These are phyloP conservation scores for Drosophila mulleri DNA, from an alignment of 2,888 invertebrate species.

Conservation along the genomic window DNA sequence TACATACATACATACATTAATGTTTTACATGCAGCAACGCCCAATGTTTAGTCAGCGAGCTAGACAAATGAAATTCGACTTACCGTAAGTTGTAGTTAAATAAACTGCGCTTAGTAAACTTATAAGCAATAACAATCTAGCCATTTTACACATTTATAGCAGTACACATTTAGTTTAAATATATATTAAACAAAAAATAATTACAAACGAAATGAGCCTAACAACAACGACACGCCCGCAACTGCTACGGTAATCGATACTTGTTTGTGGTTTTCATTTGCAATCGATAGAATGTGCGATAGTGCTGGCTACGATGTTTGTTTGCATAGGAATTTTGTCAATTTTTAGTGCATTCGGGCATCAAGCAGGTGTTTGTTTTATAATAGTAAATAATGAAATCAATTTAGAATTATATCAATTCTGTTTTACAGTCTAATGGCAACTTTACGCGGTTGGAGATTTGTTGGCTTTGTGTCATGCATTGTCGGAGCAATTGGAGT, in stretches of 20 bases:
- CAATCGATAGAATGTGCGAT: conserved; percentile 14
- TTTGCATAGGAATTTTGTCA: background rate
- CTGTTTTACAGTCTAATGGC: conserved; percentile 69
- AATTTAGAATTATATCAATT: conserved; percentile 24
- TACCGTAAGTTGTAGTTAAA: conserved; percentile 43
- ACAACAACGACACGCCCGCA: conserved; percentile 69
- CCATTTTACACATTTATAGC: conserved; percentile 46
- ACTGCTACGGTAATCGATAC: conserved; percentile 25
- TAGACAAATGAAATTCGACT: conserved; percentile 23
- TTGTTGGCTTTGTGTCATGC: conserved; percentile 86
- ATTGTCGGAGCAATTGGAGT: conserved; percentile 86
- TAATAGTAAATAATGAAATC: conserved; percentile 26
- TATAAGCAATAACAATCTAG: conserved; percentile 35
- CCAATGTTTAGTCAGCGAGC: conserved; percentile 59
- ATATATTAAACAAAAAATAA: conserved; percentile 34
- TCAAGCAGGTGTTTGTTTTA: conserved; percentile 65
- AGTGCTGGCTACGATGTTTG: conserved; percentile 6
- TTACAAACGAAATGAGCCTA: conserved; percentile 47
- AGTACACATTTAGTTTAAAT: conserved; percentile 37
- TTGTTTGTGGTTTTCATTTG: background rate
- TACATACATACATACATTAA: conserved; percentile 2
- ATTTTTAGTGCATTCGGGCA: conserved; percentile 42
- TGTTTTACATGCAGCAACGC: conserved; percentile 49
- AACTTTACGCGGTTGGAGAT: conserved; percentile 86
- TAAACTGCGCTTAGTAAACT: conserved; percentile 52